Evolutionary conservation across 2,797 vertebrate species (phyloP), one percentile per base, ranked within the genome.

Genomic region (Gouania willdenowi): DNA sequence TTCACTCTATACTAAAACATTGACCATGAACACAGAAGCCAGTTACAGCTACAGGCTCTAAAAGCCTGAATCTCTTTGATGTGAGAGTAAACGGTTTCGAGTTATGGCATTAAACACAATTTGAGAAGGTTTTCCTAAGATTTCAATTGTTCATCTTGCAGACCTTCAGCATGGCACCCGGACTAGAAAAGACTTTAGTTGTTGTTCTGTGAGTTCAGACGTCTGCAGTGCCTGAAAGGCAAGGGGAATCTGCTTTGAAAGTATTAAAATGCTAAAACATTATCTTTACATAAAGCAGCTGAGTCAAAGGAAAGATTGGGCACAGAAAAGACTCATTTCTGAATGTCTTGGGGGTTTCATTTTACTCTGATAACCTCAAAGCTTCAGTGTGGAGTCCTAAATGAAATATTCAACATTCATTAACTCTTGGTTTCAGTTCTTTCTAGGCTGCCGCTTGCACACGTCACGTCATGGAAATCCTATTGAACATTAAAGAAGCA

Each of bases 401-500:
- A 14, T 47, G 5, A 16, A 42, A 53, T 47, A 42, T 42, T n/a
- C 18, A n/a, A n/a, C n/a, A n/a, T n/a, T n/a, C n/a, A n/a, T n/a
- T n/a, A n/a, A n/a, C n/a, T n/a, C n/a, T n/a, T n/a, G n/a, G n/a
- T n/a, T n/a, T n/a, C 8, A 17, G 19, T 35, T 8, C 26, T 30
- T 23, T 1, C 19, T 20, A 19, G 14, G 7, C 13, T 8, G 1
- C 5, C 5, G 19, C 19, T 20, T 16, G n/a, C n/a, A n/a, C n/a
- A n/a, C n/a, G n/a, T n/a, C n/a, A n/a, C n/a, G n/a, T n/a, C n/a
- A n/a, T n/a, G n/a, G n/a, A n/a, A n/a, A n/a, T n/a, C n/a, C n/a
- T n/a, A n/a, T n/a, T n/a, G n/a, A n/a, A n/a, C n/a, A n/a, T n/a
- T n/a, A n/a, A n/a, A n/a, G n/a, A n/a, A n/a, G n/a, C n/a, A n/a